Conservation (phyloP, 2,888 invertebrate genomes). For the Capitulum mitella region DNA sequence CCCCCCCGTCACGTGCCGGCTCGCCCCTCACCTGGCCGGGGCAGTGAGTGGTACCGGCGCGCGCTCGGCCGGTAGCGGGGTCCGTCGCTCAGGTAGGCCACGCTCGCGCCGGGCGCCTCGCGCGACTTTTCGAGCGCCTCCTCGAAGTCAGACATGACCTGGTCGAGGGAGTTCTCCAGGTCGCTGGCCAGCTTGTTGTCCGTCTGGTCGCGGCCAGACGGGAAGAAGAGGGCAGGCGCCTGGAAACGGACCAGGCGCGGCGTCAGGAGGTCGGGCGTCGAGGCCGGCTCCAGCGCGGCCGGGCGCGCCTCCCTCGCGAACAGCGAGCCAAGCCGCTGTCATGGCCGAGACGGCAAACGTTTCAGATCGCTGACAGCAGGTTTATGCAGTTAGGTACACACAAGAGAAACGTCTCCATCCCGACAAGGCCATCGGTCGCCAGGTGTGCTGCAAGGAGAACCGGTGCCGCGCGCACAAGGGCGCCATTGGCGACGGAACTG, state of each 20-base stretch:
- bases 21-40: slow-evolving; percentile 48
- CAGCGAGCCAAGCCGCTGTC: too few relatives aligned
- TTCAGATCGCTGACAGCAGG: too few relatives aligned
- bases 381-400: too few relatives aligned
- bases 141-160: slow-evolving; percentile 63
- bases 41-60: slow-evolving; percentile 45
- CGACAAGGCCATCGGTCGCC: too few relatives aligned
- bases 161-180: background rate
- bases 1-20: slow-evolving; percentile 38
- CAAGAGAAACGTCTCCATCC: too few relatives aligned
- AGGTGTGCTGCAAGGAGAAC: too few relatives aligned
- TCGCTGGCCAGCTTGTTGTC: slow-evolving; percentile 1
- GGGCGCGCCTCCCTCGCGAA: too few relatives aligned
- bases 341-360: too few relatives aligned
- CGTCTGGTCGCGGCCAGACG: background rate
- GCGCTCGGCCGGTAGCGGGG: slow-evolving; percentile 37
- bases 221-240: background rate
- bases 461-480: too few relatives aligned
- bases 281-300: too few relatives aligned
- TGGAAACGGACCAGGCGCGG: background rate
- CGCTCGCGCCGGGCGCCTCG: background rate
- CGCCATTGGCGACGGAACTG: too few relatives aligned
- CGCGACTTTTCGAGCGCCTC: slow-evolving; percentile 55
- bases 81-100: background rate
- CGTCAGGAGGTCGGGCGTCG: too few relatives aligned